Base-by-base conservation (phyloP, 2,113 vertebrate species). In the Pyxicephalus adspersus region DNA sequence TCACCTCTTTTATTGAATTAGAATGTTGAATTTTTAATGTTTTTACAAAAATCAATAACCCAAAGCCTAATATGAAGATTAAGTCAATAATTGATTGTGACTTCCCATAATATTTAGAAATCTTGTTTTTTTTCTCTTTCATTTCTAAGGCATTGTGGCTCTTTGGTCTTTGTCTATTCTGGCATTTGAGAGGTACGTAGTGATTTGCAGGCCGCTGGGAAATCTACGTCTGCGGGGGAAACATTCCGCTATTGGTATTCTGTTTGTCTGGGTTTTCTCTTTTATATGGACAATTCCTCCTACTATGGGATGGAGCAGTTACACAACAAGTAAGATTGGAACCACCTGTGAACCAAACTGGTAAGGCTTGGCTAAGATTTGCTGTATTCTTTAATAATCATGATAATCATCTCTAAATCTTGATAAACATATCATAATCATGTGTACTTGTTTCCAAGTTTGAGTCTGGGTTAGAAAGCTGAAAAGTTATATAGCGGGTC, bases 271-370 rank as follows among this genome's bases (percentile, higher is more conserved):
- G 95, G 88, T 86, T 26, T 97, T 95, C 85, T 95, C 96, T 84
- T 95, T 97, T 83, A 83, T 96, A 83, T 97, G 96, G 89, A 96
- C 95, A 63, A 87, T 96, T 68, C 96, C 94, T 51, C 96, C 96
- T 0, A 89, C 91, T 9, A 80, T 95, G 83, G 96, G 95, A 19
- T 97, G 96, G 95, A 95, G 93, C 92, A 96, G 94, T 87, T 97
- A 97, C 85, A 96, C 94, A 0, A 85, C 93, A 78, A 97, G 95
- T 90, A 96, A 94, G 89, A 97, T 97, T 63, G 96, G 95, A 71
- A 97, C 96, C 68, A 97, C 95, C 7, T 97, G 96, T 88, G 96
- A 97, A 85, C 96, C 94, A 0, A 96, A 97, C 88, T 97, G 95
- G 96, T 97, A 90, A 95, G 95, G 25, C 1, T 3, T 23, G 6